These are phyloP conservation scores for Larimichthys polyactis DNA, from an alignment of 2,113 vertebrate genomes.

Conservation along the genomic window DNA sequence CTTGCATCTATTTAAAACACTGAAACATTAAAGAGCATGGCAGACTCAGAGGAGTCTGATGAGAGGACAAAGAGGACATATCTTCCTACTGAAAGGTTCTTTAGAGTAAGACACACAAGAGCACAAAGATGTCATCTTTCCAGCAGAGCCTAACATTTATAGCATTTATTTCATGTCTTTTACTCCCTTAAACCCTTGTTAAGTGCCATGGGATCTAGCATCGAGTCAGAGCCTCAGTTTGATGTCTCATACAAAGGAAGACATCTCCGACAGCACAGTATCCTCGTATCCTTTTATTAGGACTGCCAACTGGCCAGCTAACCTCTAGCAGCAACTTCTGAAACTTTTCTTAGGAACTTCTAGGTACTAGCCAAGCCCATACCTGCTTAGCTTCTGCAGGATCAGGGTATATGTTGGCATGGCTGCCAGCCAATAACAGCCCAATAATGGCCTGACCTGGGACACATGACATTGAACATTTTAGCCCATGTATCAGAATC, in stretches of 20 bases:
- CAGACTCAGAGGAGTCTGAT: slow-evolving; percentile 37
- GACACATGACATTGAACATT: neutral
- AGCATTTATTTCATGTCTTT: neutral
- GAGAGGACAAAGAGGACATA: slow-evolving; percentile 8
- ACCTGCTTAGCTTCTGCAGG: too few species aligned
- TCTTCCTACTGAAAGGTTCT: neutral
- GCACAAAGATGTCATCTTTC: neutral
- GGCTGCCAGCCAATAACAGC: neutral
- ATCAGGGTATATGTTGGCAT: too few species aligned
- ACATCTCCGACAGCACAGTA: too few species aligned
- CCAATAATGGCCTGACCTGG: neutral
- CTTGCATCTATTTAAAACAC: slow-evolving; percentile 30
- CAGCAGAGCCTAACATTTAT: neutral
- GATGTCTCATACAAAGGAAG: too few species aligned
- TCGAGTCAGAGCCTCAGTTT: too few species aligned
- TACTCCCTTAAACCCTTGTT: slow-evolving; percentile 2
- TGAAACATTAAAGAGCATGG: slow-evolving; percentile 17
- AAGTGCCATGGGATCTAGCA: too few species aligned
- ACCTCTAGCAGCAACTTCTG: too few species aligned
- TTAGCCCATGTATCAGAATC: too few species aligned
- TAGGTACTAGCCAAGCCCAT: too few species aligned
- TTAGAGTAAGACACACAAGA: slow-evolving; percentile 22
- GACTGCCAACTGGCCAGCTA: too few species aligned
- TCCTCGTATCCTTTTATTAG: too few species aligned
- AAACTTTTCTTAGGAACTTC: too few species aligned